Evolutionary conservation across 2,797 vertebrate species (phyloP).

Genomic region (Tragelaphus oryx): DNA sequence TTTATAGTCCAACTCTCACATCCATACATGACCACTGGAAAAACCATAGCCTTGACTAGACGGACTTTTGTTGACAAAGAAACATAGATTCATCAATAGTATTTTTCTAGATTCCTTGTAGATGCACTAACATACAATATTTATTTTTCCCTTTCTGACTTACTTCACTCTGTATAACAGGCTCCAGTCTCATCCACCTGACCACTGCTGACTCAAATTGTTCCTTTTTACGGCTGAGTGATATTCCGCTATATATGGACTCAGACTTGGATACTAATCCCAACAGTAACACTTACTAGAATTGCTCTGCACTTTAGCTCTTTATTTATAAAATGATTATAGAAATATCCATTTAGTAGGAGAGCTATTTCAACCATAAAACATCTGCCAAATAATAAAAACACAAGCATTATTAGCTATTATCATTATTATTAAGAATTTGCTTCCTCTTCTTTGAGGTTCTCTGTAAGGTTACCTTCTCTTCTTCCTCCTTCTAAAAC

Average conservation of each 20-base stretch:
- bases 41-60: not conserved
- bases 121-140: not conserved
- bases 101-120: not conserved
- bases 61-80: too few species aligned
- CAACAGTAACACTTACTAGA: not conserved
- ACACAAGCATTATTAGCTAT: not conserved
- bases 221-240: not conserved
- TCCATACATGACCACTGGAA: not conserved
- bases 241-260: not conserved
- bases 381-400: not conserved
- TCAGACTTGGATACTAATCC: not conserved
- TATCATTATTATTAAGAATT: not conserved
- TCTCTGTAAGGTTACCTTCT: not conserved
- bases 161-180: not conserved
- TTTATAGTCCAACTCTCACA: not conserved
- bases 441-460: not conserved
- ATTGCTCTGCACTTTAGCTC: not conserved
- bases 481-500: not conserved
- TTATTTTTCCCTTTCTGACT: not conserved
- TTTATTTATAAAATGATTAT: not conserved
- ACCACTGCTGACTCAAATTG: not conserved
- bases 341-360: not conserved
- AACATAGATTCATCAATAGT: not conserved
- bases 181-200: not conserved
- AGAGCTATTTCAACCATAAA: not conserved